A percentile compares a stretch with the other conserved stretches of the same genome.
These are phyloP conservation scores for Nasonia longicornis DNA, from an alignment of 1,140 invertebrate genomes.

Conservation along the genomic window DNA sequence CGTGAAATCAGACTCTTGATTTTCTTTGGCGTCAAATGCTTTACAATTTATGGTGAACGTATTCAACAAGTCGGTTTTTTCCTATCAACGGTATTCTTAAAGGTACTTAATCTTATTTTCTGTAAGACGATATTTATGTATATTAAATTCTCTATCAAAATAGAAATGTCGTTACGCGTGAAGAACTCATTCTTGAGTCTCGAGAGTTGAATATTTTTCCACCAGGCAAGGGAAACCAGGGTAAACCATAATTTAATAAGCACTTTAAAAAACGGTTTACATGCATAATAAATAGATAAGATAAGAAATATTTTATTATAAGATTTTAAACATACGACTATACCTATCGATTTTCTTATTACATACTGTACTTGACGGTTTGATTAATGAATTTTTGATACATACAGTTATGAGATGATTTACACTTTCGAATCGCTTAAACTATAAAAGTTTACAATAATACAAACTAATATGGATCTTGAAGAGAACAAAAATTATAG, in stretches of 20 bases:
- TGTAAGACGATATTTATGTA: neutral
- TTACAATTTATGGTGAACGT: slow-evolving; percentile 13
- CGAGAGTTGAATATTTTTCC: too few relatives aligned
- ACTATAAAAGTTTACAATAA: neutral
- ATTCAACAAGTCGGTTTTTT: slow-evolving; percentile 5
- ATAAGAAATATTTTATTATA: slow-evolving; percentile 10
- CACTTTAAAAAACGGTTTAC: neutral
- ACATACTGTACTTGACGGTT: neutral
- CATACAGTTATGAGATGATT: neutral
- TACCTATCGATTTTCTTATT: neutral
- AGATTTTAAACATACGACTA: neutral
- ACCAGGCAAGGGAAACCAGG: neutral
- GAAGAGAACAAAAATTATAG: neutral
- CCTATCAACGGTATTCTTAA: neutral
- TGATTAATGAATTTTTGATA: neutral
- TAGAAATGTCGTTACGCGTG: slow-evolving; percentile 15
- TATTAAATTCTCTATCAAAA: slow-evolving; percentile 28
- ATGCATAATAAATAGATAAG: neutral
- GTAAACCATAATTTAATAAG: neutral
- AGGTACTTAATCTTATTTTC: neutral
- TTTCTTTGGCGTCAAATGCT: slow-evolving; percentile 38
- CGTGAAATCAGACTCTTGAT: slow-evolving; percentile 24
- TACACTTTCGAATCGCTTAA: neutral
- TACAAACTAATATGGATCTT: neutral
- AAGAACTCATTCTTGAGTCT: too few relatives aligned